phyloP scores from a whole-genome alignment of 2,113 vertebrate genomes.

The Glaucomys volans region DNA sequence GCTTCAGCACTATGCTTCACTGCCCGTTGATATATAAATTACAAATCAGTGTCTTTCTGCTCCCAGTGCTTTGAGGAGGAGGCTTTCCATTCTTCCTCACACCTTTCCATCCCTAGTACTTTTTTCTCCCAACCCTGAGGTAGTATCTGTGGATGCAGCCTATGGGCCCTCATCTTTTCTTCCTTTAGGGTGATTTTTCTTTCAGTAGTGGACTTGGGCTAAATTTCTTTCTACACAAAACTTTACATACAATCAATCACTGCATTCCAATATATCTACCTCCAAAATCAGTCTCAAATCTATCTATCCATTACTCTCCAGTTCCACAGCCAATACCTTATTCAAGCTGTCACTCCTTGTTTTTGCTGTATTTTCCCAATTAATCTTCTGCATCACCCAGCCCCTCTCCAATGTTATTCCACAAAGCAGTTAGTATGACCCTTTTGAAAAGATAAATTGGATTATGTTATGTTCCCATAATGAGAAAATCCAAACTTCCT shows the following conservation, averaged over 20 bases:
- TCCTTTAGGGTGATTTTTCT: background rate
- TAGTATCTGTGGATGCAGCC: background rate
- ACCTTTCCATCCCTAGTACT: background rate
- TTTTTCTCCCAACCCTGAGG: background rate
- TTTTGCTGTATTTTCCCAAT: background rate
- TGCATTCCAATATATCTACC: background rate
- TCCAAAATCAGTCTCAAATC: slow-evolving; percentile 3
- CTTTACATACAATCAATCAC: background rate
- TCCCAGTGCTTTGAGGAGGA: background rate
- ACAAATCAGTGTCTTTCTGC: background rate
- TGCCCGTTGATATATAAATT: background rate
- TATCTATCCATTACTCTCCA: background rate
- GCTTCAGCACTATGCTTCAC: background rate
- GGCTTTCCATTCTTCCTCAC: background rate
- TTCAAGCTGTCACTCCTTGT: background rate
- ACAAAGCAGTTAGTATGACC: background rate
- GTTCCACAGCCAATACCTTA: background rate
- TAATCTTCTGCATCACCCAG: background rate
- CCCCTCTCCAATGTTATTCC: background rate
- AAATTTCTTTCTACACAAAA: background rate
- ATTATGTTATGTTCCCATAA: background rate
- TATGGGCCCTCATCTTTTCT: background rate
- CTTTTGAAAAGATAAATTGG: background rate
- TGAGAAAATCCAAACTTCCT: background rate
- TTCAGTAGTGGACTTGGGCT: background rate